Evolutionary conservation across 2,797 vertebrate species (phyloP), one percentile per base, ranked within the genome.

Genomic region (Sebastes flavidus): DNA sequence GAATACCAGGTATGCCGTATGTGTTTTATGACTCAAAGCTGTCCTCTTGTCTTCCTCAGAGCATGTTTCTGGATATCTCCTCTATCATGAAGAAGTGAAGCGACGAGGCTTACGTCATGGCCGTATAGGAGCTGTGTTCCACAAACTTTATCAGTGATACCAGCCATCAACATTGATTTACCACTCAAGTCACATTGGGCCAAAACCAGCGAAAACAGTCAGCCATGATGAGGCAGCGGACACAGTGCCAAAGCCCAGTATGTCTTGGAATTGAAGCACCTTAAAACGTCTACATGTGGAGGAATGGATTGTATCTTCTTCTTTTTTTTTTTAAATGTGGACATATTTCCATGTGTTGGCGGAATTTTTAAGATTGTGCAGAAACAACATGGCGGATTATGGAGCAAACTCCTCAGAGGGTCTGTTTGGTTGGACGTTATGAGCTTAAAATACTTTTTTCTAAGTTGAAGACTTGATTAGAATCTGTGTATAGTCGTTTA

Each of bases 31-130:
- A 46, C 42, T 46, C 29, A 2, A 42, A 24, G 5, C 22, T 65
- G 52, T 72, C 20, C 83, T 38, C 87, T 92, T 94, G 46, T 95
- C 56, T 90, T 86, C 96, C 96, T 92, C 95, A 98, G 97, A 97
- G 97, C 82, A 96, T 97, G 92, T 97, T 98, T 85, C 95, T 99
- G 94, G 97, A 98, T 91, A 96, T 99, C 90, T 98, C 97, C 75
- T 98, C 97, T 70, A 97, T 98, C 91, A 97, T 99, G 97, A 99
- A 98, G 95, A 99, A 97, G 88, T 99, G 95, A 96, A 68, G 85
- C 58, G 25, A 54, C 8, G 2, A 75, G 69, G 63, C 55, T 27
- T 24, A 54, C 27, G 18, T 59, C 61, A 32, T 24, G 74, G 68
- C 59, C 25, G 16, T 6, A 42, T 42, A 3, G 49, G 58, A 76